Conservation (phyloP, 2,113 vertebrate genomes). For the Myxocyprinus asiaticus region DNA sequence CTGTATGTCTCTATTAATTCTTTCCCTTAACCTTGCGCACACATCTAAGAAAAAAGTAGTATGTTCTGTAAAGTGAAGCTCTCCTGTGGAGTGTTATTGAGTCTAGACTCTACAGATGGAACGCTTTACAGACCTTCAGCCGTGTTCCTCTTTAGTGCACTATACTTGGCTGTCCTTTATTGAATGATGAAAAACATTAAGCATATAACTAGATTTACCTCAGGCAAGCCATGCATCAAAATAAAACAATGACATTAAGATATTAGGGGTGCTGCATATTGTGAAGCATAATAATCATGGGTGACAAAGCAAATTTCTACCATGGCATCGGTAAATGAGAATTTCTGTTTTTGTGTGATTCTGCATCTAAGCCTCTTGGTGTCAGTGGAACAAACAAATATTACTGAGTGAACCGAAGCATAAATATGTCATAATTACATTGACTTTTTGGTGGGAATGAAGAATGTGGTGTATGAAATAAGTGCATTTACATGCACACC, state of each 20-base stretch:
- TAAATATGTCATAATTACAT: no score
- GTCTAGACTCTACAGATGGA: neutral
- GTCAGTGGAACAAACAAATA: no score
- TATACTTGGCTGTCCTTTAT: neutral
- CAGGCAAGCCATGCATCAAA: neutral
- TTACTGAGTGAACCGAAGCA: no score
- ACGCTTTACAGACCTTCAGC: neutral
- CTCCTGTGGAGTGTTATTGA: neutral
- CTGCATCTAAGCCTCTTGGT: no score
- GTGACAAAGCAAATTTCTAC: no score
- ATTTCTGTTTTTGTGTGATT: no score
- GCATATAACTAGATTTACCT: neutral
- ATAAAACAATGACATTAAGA: neutral
- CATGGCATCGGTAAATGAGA: no score
- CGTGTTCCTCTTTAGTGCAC: neutral
- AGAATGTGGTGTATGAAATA: no score
- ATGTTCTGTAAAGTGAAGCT: neutral
- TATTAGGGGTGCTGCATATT: neutral
- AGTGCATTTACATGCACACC: no score
- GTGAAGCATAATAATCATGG: no score
- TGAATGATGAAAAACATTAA: conserved; percentile 7
- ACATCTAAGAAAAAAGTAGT: neutral
- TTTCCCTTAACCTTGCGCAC: neutral
- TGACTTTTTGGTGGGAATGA: no score
- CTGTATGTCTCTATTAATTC: no score